phyloP scores from a whole-genome alignment of 2,888 invertebrate species.

The Ectobius pallidus region DNA sequence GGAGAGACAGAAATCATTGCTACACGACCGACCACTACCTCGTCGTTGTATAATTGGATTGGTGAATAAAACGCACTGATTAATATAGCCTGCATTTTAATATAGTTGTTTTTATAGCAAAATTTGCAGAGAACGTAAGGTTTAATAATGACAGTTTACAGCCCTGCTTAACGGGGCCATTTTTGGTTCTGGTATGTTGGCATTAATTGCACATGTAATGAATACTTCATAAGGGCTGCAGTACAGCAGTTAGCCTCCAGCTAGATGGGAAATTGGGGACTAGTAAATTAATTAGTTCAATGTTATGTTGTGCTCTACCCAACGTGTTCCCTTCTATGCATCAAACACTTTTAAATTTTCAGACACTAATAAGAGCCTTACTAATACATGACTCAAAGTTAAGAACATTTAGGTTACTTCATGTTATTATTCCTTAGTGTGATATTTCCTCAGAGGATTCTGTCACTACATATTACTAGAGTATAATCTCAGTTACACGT shows the following conservation, averaged over 20 bases:
- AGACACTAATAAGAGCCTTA: no score
- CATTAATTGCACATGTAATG: conserved; percentile 13
- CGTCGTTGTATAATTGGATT: neutral
- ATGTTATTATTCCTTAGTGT: no score
- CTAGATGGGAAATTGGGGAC: neutral
- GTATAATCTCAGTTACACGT: no score
- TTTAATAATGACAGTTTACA: neutral
- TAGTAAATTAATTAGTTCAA: conserved; percentile 1
- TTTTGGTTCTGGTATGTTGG: neutral
- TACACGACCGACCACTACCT: no score
- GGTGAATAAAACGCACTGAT: neutral
- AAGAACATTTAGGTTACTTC: no score
- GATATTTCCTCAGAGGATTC: no score
- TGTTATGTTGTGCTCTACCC: neutral
- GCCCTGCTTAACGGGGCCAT: neutral
- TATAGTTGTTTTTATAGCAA: neutral
- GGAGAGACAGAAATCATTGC: no score
- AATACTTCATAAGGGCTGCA: neutral
- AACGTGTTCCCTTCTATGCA: no score
- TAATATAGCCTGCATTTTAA: neutral
- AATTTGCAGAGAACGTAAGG: neutral
- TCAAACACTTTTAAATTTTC: no score
- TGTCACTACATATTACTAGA: no score
- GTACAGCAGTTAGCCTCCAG: neutral
- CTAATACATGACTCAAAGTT: no score